A percentile compares a stretch with the other conserved stretches of the same genome.
These are phyloP conservation scores for Machimus rusticus DNA, from an alignment of 2,888 invertebrate species.

Conservation along the genomic window DNA sequence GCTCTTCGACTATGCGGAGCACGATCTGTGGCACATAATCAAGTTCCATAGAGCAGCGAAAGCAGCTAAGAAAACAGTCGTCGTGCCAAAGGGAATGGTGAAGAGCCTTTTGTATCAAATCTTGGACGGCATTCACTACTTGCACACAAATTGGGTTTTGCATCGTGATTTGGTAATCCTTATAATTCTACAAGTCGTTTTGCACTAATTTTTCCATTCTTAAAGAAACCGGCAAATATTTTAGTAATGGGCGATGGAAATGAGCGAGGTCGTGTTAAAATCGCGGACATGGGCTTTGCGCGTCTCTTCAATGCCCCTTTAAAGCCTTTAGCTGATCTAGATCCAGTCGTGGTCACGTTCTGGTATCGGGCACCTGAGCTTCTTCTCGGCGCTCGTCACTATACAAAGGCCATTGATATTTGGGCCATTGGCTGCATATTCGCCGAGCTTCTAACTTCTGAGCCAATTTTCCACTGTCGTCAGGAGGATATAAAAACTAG, in stretches of 20 bases:
- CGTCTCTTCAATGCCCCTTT: conserved; percentile 96
- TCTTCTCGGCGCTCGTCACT: conserved; percentile 92
- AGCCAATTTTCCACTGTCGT: conserved; percentile 98
- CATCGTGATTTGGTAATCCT: conserved; percentile 89
- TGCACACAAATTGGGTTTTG: conserved; percentile 98
- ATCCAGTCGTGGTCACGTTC: conserved; percentile 99
- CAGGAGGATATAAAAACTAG: conserved; percentile 99
- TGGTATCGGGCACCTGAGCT: conserved; percentile 99
- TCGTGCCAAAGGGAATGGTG: conserved; percentile 97
- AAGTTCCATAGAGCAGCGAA: conserved; percentile 98
- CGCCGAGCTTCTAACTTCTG: conserved; percentile 97
- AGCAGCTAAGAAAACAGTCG: conserved; percentile 94
- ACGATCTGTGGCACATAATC: conserved; percentile 99
- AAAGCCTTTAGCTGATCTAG: conserved; percentile 96
- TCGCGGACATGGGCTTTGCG: conserved; percentile 99
- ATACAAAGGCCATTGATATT: conserved; percentile 98
- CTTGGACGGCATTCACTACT: conserved; percentile 97
- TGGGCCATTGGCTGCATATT: conserved; percentile 99
- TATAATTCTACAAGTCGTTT: background rate
- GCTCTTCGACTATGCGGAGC: conserved; percentile 98
- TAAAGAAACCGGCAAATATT: conserved; percentile 97
- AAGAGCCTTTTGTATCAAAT: conserved; percentile 98
- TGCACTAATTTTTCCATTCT: conserved; percentile 12
- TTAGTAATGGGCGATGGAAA: conserved; percentile 99
- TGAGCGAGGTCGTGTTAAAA: conserved; percentile 95